Conservation (phyloP, 1,140 invertebrate species). For the Bombus terrestris region DNA sequence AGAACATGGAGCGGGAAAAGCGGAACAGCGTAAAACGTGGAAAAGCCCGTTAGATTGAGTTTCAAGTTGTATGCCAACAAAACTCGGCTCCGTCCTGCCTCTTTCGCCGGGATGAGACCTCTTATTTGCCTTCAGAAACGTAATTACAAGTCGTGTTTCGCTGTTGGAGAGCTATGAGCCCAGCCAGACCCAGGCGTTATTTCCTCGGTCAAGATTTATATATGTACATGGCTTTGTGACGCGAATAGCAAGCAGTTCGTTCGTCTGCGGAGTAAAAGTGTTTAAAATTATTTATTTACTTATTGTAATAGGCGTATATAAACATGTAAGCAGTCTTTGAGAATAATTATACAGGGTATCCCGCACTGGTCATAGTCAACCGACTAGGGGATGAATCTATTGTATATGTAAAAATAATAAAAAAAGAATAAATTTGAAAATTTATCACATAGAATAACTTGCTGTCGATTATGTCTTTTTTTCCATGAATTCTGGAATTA, state of each 20-base stretch:
- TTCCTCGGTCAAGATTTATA: slow-evolving; percentile 18
- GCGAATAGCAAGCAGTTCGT: not conserved
- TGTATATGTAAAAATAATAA: too few relatives aligned
- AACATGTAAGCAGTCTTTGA: too few relatives aligned
- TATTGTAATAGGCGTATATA: not conserved
- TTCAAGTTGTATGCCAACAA: slow-evolving; percentile 76
- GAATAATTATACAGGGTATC: too few relatives aligned
- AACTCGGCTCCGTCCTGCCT: slow-evolving; percentile 48
- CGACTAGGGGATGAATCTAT: too few relatives aligned
- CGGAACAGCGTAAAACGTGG: slow-evolving; percentile 41
- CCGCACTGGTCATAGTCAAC: too few relatives aligned
- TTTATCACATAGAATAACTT: too few relatives aligned
- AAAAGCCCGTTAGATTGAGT: slow-evolving; percentile 73
- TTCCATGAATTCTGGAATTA: too few relatives aligned
- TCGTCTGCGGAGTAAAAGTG: not conserved
- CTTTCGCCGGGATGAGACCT: slow-evolving; percentile 29
- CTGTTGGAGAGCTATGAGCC: not conserved
- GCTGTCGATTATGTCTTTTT: too few relatives aligned
- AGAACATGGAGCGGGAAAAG: not conserved
- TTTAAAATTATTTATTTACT: not conserved
- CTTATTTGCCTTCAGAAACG: slow-evolving; percentile 54
- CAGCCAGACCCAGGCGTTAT: not conserved
- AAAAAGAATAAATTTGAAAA: too few relatives aligned
- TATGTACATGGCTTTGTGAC: not conserved
- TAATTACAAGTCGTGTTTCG: slow-evolving; percentile 47